These are phyloP conservation scores for Drosophila sp. DNA, from an alignment of 1,140 invertebrate species.

Conservation along the genomic window DNA sequence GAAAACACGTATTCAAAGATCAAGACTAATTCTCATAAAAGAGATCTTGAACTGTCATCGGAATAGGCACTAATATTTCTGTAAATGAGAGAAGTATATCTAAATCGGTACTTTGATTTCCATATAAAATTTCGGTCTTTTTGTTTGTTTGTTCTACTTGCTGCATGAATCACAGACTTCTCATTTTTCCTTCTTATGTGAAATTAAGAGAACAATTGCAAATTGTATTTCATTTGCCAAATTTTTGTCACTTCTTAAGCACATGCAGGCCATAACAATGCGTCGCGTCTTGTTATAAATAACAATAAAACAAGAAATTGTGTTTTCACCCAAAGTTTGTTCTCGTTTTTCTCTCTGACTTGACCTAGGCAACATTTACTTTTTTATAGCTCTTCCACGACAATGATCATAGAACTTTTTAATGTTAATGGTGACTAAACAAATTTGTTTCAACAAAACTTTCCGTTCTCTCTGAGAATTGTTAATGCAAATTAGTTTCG, in stretches of 20 bases:
- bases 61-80: too few species aligned
- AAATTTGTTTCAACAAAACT: background rate
- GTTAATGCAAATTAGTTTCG: constrained; percentile 9
- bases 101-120: background rate
- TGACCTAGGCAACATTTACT: constrained; percentile 4
- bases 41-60: too few species aligned
- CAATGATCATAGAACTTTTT: too few species aligned
- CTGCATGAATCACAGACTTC: constrained; percentile 42
- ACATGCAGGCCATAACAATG: constrained; percentile 62
- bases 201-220: constrained; percentile 44
- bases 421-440: background rate
- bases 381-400: background rate
- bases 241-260: constrained; percentile 58
- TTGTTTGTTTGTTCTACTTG: background rate
- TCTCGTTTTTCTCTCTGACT: background rate
- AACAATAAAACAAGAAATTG: constrained; percentile 39
- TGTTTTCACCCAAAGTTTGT: background rate
- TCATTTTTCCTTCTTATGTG: constrained; percentile 17
- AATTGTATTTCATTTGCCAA: constrained; percentile 12
- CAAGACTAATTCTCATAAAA: too few species aligned
- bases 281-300: constrained; percentile 46
- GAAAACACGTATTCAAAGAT: too few species aligned
- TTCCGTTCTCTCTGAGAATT: background rate
- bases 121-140: background rate
- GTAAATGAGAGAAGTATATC: too few species aligned